Evolutionary conservation across 2,797 vertebrate genomes (phyloP), one percentile per base, ranked within the genome.

Genomic region (Mus spretus): DNA sequence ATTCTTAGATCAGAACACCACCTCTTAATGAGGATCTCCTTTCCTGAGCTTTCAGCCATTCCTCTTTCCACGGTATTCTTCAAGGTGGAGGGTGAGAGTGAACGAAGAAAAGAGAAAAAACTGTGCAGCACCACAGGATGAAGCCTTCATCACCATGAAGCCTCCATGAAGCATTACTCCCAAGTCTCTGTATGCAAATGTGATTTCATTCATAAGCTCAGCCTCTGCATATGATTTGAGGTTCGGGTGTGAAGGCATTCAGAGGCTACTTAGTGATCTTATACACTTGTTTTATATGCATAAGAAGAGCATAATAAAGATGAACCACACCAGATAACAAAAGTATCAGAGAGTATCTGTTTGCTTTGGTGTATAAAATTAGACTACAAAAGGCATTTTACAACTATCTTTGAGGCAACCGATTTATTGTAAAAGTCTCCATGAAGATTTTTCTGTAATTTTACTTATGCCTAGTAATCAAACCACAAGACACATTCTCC

Each of bases 291-390:
- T 92, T 90, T 86, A 65, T 34, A 31, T 1, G 1, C 22, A 2
- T n/a, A 88, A 90, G 50, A 31, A 75, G 4, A 44, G 26, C 34
- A 75, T 85, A 74, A 89, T n/a, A 19, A 53, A 92, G 67, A 34
- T 31, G 20, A 92, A 89, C 24, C 34, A 84, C 9, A 79, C 12
- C 47, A 34, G 28, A n/a, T 31, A 95, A 92, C 0, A n/a, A 34
- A 50, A 88, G 87, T 70, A 34, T 65, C 91, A 83, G 22, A 72
- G 67, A 70, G 3, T 72, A 37, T 70, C 34, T 20, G 0, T 44
- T 57, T 82, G 8, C 37, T 80, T 83, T 90, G 81, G 92, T 28
- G 40, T 80, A 59, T 65, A 95, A 86, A 94, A 50, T 59, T 87
- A 94, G 55, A 9, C 59, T 70, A 90, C 40, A 55, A 82, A 87